These are phyloP conservation scores for Triplophysa siluroides DNA, from an alignment of 2,113 vertebrate species.

Conservation along the genomic window DNA sequence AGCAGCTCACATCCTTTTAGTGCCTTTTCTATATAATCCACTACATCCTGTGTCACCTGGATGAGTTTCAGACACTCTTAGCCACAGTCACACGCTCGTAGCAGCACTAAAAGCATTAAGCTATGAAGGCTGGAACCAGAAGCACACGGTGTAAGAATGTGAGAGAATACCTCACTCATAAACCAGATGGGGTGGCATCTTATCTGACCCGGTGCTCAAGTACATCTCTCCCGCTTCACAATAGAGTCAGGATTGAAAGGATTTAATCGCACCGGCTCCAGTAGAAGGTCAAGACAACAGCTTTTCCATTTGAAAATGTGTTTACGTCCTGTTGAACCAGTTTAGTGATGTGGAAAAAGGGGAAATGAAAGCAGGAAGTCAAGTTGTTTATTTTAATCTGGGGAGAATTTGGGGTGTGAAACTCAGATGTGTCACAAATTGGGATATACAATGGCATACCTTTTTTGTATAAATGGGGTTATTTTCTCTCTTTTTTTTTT, in stretches of 20 bases:
- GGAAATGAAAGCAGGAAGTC: constrained; percentile 23
- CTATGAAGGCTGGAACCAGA: constrained; percentile 4
- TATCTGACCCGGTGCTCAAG: constrained; percentile 43
- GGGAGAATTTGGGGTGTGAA: constrained; percentile 13
- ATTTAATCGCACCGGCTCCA: constrained; percentile 49
- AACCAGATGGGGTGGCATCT: constrained; percentile 30
- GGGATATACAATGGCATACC: not conserved
- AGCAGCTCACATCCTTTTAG: constrained; percentile 30
- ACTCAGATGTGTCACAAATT: constrained; percentile 3
- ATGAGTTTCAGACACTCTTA: constrained; percentile 33
- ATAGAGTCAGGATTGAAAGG: constrained; percentile 50
- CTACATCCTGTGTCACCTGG: constrained; percentile 40
- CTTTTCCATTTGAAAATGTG: constrained; percentile 41
- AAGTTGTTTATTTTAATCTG: constrained; percentile 13
- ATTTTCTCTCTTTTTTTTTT: not conserved
- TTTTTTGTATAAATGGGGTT: constrained; percentile 21
- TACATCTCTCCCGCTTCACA: constrained; percentile 36
- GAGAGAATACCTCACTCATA: constrained; percentile 35
- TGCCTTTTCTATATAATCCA: constrained; percentile 33
- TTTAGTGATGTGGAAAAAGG: constrained; percentile 2
- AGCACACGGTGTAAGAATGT: not conserved
- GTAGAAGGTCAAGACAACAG: constrained; percentile 44
- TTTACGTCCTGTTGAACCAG: constrained; percentile 34
- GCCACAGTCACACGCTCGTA: constrained; percentile 22
- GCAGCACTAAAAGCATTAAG: constrained; percentile 42